Conservation (phyloP, 2,797 vertebrate species). For the Phoxinus dragarum region DNA sequence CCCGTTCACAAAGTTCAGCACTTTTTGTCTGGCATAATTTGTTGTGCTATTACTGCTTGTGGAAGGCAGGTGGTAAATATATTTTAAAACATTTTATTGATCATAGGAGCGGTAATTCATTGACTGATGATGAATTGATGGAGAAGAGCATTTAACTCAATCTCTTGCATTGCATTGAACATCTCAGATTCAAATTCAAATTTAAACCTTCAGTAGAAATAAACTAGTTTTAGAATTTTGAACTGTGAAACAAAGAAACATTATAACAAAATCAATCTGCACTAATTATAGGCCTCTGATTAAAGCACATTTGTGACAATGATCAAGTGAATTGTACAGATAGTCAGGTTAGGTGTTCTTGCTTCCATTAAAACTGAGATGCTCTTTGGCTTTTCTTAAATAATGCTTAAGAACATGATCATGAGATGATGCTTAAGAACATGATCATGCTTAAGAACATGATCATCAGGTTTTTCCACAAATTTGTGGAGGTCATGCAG, state of each 20-base stretch:
- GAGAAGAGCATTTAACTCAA: background rate
- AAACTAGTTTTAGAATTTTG: background rate
- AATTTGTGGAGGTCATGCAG: background rate
- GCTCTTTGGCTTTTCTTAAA: background rate
- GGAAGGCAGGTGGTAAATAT: background rate
- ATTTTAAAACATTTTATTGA: background rate
- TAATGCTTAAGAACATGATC: background rate
- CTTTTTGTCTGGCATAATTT: background rate
- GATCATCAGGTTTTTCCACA: background rate
- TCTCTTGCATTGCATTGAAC: background rate
- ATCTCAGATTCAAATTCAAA: background rate
- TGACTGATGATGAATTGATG: background rate
- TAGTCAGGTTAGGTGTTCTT: background rate
- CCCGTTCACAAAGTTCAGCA: background rate
- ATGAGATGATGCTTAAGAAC: background rate
- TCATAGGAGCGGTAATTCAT: background rate
- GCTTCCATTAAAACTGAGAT: background rate
- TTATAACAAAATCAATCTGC: background rate
- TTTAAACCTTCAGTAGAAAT: background rate
- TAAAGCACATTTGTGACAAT: background rate
- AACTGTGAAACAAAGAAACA: background rate
- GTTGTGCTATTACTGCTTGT: slow-evolving; percentile 2
- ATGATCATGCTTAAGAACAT: background rate
- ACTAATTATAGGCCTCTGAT: background rate
- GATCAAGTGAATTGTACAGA: background rate